Evolutionary conservation across 37 sponge, comb jelly and placozoan genomes (phyloP).

Genomic region (Cliona cf. orientalis): DNA sequence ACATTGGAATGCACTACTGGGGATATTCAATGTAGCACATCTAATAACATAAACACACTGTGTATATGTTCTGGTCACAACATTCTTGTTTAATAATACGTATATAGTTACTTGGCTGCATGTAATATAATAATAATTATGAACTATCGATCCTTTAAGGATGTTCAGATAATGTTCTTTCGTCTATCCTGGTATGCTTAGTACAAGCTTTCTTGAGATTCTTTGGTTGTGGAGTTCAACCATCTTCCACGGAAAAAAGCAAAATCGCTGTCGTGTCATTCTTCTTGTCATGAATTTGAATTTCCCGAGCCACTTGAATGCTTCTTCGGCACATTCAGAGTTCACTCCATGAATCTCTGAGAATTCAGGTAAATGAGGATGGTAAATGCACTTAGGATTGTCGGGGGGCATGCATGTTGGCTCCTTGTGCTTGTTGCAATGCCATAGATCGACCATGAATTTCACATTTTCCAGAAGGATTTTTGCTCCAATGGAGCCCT

Average conservation of each 20-base stretch:
- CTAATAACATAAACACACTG: too few relatives aligned
- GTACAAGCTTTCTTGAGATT: background rate
- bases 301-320: background rate
- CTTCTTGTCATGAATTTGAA: background rate
- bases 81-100: too few relatives aligned
- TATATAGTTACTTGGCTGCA: too few relatives aligned
- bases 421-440: background rate
- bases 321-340: constrained; percentile 7
- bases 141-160: too few relatives aligned
- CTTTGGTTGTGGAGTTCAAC: background rate
- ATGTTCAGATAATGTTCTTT: too few relatives aligned
- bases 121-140: too few relatives aligned
- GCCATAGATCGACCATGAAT: background rate
- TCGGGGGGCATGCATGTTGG: background rate
- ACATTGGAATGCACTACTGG: too few relatives aligned
- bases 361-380: background rate
- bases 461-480: too few relatives aligned
- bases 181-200: too few relatives aligned
- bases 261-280: background rate
- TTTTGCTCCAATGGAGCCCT: background rate
- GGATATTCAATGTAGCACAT: too few relatives aligned
- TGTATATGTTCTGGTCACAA: too few relatives aligned
- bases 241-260: background rate
- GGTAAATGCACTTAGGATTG: constrained; percentile 1
- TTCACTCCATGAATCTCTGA: constrained; percentile 1